These are phyloP conservation scores for Porites evermanni DNA, from an alignment of 92 coral and sea anemone species.

Conservation along the genomic window DNA sequence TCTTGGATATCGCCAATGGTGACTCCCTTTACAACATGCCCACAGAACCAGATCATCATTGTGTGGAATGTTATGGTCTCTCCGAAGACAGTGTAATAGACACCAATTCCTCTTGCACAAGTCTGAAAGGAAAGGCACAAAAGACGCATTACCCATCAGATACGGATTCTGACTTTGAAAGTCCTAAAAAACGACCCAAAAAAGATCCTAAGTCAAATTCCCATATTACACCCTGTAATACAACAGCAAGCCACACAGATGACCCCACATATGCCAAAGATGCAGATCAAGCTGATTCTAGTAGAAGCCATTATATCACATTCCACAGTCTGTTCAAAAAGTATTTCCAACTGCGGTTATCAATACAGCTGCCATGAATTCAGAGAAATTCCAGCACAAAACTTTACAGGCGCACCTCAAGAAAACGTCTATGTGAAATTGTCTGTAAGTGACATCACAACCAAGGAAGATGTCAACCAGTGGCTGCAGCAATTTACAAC, in stretches of 20 bases:
- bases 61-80: not conserved
- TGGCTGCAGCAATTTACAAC: slow-evolving; percentile 57
- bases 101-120: not conserved
- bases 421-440: slow-evolving; percentile 30
- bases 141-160: no score
- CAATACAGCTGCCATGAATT: slow-evolving; percentile 30
- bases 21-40: slow-evolving; percentile 1
- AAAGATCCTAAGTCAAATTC: no score
- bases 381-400: slow-evolving; percentile 11
- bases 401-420: slow-evolving; percentile 48
- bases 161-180: no score
- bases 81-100: not conserved
- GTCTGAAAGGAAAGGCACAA: no score
- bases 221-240: no score
- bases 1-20: slow-evolving; percentile 27
- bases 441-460: slow-evolving; percentile 26
- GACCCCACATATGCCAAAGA: no score
- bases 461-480: slow-evolving; percentile 48
- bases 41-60: slow-evolving; percentile 8
- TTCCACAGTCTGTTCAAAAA: slow-evolving; percentile 5
- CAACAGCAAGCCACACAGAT: no score
- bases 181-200: no score
- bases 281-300: no score
- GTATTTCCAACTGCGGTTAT: slow-evolving; percentile 23
- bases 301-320: not conserved